Evolutionary conservation across 2,888 invertebrate genomes (phyloP).

Genomic region (Pseudococcus viburni): DNA sequence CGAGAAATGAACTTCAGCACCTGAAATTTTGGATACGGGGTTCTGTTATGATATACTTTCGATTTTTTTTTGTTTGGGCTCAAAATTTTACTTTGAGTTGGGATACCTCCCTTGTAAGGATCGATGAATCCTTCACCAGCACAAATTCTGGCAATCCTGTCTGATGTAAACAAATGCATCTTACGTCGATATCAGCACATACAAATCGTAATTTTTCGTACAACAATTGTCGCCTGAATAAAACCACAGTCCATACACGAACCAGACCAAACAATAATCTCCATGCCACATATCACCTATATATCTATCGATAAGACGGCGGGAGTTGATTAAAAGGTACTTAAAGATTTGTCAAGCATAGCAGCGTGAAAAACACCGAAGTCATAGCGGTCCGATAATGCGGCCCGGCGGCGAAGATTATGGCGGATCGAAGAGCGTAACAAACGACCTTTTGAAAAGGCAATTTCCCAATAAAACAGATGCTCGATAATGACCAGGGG

Average conservation of each 20-base stretch:
- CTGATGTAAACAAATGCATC: no score
- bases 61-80: no score
- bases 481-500: conserved; percentile 41
- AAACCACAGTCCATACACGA: neutral
- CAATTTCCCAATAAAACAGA: conserved; percentile 57
- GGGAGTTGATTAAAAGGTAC: conserved; percentile 43
- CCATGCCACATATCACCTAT: neutral
- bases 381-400: conserved; percentile 15
- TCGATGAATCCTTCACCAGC: no score
- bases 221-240: no score
- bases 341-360: conserved; percentile 44
- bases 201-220: no score
- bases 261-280: neutral
- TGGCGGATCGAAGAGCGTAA: conserved; percentile 40
- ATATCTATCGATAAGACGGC: neutral
- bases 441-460: conserved; percentile 45
- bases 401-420: neutral
- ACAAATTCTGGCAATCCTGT: no score
- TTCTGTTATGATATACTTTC: no score
- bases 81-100: no score
- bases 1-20: no score
- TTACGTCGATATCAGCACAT: no score
- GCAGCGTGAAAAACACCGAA: conserved; percentile 44
- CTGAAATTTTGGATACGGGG: no score
- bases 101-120: no score